Percentiles rank a stretch among this genome's conserved stretches.
phyloP scores from a whole-genome alignment of 2,888 invertebrate genomes.

The Strigamia transsilvanica region DNA sequence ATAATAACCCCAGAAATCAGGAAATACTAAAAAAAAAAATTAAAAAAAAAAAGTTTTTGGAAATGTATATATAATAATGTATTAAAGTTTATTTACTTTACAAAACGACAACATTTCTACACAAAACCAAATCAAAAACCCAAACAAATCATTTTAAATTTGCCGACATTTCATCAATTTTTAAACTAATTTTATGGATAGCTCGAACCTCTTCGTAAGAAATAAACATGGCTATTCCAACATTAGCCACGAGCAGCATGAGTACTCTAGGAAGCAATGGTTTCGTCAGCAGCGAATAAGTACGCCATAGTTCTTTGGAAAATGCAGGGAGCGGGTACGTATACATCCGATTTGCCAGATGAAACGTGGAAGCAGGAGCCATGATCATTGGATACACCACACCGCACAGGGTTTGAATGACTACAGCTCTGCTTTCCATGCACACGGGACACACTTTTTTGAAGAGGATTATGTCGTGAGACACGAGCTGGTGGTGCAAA shows the following conservation, averaged over 20 bases:
- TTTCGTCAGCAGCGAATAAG: slow-evolving; percentile 14
- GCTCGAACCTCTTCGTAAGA: not conserved
- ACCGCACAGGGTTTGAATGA: slow-evolving; percentile 51
- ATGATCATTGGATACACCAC: slow-evolving; percentile 52
- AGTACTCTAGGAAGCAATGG: not conserved
- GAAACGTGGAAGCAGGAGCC: slow-evolving; percentile 53
- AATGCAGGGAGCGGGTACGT: slow-evolving; percentile 54
- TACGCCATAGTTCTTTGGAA: slow-evolving; percentile 26
- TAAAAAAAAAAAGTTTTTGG: not conserved
- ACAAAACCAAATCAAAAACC: no score
- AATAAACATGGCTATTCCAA: not conserved
- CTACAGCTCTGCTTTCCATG: slow-evolving; percentile 51
- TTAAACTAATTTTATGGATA: not conserved
- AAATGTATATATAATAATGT: not conserved
- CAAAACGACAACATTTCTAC: no score
- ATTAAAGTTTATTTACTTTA: not conserved
- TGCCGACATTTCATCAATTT: not conserved
- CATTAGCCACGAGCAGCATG: not conserved
- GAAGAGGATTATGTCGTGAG: slow-evolving; percentile 51
- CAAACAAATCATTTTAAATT: not conserved
- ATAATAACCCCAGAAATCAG: not conserved
- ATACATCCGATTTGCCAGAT: slow-evolving; percentile 34
- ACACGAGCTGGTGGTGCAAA: slow-evolving; percentile 64
- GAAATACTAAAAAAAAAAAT: not conserved
- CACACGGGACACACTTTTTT: slow-evolving; percentile 54